These are phyloP conservation scores for Thera britannica DNA, from an alignment of 2,888 invertebrate genomes.

Conservation along the genomic window DNA sequence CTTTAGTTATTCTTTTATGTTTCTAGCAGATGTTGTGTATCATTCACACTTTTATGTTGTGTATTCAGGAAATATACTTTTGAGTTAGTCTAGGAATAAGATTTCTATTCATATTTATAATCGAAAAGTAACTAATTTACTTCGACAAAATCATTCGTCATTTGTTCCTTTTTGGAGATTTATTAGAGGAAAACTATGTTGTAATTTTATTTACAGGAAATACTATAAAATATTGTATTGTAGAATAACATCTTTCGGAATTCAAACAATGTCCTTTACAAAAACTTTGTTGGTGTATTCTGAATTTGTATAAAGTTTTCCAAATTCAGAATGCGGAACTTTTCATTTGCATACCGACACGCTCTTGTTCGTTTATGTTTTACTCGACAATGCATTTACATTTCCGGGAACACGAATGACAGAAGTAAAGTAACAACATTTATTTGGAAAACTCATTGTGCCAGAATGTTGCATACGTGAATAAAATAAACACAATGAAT, in stretches of 20 bases:
- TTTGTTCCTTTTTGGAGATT: too few species aligned
- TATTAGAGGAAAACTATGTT: too few species aligned
- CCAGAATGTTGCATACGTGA: neutral
- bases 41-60: neutral
- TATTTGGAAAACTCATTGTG: neutral
- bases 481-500: neutral
- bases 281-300: neutral
- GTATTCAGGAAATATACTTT: too few species aligned
- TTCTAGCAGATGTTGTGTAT: neutral
- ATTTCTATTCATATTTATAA: too few species aligned
- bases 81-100: too few species aligned
- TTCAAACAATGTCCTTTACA: neutral
- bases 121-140: too few species aligned
- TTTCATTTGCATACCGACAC: conserved; percentile 6
- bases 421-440: neutral
- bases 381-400: conserved; percentile 8
- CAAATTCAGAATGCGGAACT: conserved; percentile 6
- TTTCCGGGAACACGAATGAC: neutral
- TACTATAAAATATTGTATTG: neutral
- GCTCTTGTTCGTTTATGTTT: conserved; percentile 8
- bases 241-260: neutral
- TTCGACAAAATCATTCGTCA: too few species aligned
- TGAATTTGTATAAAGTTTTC: neutral
- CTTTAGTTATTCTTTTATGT: neutral
- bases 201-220: too few species aligned